phyloP scores from a whole-genome alignment of 1,140 invertebrate genomes.

The Drosophila quadrilineata region DNA sequence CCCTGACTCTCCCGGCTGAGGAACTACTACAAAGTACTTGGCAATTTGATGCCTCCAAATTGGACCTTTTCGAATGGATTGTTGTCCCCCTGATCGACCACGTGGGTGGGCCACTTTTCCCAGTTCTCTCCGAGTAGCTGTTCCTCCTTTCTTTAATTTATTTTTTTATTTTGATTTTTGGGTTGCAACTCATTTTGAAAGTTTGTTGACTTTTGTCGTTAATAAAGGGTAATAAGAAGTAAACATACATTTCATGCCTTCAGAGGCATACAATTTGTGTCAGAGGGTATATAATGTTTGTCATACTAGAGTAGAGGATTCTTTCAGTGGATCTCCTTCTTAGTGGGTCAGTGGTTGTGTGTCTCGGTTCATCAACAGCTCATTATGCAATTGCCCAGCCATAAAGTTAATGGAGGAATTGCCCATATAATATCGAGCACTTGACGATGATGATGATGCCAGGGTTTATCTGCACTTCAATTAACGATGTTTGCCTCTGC shows the following conservation, averaged over 20 bases:
- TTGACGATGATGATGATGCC: too few species aligned
- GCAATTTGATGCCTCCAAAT: slow-evolving; percentile 49
- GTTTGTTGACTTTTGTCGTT: slow-evolving; percentile 27
- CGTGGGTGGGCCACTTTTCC: slow-evolving; percentile 58
- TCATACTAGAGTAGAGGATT: neutral
- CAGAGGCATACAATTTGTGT: neutral
- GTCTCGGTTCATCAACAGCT: slow-evolving; percentile 23
- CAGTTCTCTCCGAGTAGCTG: too few species aligned
- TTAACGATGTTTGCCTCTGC: slow-evolving; percentile 35
- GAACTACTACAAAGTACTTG: slow-evolving; percentile 9
- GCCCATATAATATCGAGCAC: slow-evolving; percentile 39
- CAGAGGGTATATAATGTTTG: neutral
- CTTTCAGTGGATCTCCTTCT: slow-evolving; percentile 2
- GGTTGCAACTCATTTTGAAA: slow-evolving; percentile 32
- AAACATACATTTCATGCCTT: neutral
- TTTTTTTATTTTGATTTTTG: neutral
- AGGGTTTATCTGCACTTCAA: slow-evolving; percentile 49
- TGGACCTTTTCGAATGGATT: slow-evolving; percentile 57
- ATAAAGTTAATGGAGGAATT: slow-evolving; percentile 26
- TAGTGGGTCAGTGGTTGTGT: slow-evolving; percentile 56
- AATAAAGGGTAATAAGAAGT: too few species aligned
- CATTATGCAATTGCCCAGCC: slow-evolving; percentile 56
- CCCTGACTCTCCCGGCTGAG: too few species aligned
- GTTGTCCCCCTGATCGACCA: slow-evolving; percentile 33
- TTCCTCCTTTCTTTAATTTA: neutral